Evolutionary conservation across 2,797 vertebrate species (phyloP), one percentile per base, ranked within the genome.

Genomic region (Macropodus opercularis): DNA sequence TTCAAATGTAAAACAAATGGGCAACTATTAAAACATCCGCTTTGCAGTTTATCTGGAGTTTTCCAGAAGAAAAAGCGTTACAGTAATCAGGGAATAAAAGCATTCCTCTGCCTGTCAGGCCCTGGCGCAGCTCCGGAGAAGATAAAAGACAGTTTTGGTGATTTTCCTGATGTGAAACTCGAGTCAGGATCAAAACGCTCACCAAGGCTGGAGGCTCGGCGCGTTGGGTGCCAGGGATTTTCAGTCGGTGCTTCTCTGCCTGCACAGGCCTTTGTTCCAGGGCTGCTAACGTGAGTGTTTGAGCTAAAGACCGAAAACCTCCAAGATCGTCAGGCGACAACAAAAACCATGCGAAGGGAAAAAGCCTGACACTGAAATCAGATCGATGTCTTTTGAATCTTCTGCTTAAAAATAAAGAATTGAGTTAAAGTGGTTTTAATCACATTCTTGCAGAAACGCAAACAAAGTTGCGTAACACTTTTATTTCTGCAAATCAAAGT

Each of bases 81-180:
- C 64, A 66, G 66, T 69, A 55, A 58, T 69, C 42, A 36, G 31
- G 50, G 62, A 69, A 81, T 84, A 69, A 77, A 84, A 81, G 69
- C 63, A 32, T 50, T 53, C 43, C 22, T 76, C 58, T 76, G 62
- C 46, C 57, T 75, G 40, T 74, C 69, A 65, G 70, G 61, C 36
- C 70, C 67, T 75, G 77, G 72, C 63, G 50, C 22, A 11, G 46
- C 29, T 63, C 69, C 43, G 46, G 54, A 72, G 62, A 69, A 69
- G 65, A 80, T 79, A 85, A 79, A 81, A 85, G 63, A 22, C 57
- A 24, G 60, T 77, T 82, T 71, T 74, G 68, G 72, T 65, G 65
- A 77, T 82, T 84, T 84, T 77, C 62, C 59, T 78, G 56, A 72
- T 59, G 64, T 78, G 72, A 83, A 87, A 83, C 66, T 66, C 69